Evolutionary conservation across 1,140 invertebrate species (phyloP), one percentile per base, ranked within the genome.

Genomic region (Zophobas atratus): DNA sequence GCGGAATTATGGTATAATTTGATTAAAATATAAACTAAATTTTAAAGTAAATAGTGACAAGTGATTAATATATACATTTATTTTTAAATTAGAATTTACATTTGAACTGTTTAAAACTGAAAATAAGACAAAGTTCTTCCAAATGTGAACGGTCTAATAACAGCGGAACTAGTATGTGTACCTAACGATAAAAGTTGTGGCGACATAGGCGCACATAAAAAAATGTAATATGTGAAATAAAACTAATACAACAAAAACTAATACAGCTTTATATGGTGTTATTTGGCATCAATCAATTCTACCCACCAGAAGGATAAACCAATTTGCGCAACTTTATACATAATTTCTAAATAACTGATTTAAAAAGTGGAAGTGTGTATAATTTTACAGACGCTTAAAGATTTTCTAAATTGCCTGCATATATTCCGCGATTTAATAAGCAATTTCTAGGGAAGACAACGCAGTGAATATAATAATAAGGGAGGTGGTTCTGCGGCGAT

Each of bases 391-490:
- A 73, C 4, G 49, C 48, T 53, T 53, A 53, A 49, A 71, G 49
- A 71, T 73, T 73, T 8, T 35, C 6, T 55, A 73, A 73, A 73
- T 8, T 73, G 20, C 55, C 49, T 20, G 20, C 20, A 20, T 20
- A 20, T 20, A 36, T 39, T 36, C 34, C 48, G 32, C 39, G 70
- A 55, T 73, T 73, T 73, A 73, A 55, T 55, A 73, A 73, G 39
- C 20, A 39, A 20, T 20, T 20, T 20, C 20, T 20, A 20, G 20
- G 20, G 20, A 20, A 20, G 20, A 20, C 55, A 8, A 60, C 41
- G n/a, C n/a, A 70, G 70, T 36, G 53, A 38, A 53, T 35, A 53
- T n/a, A 1, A 51, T 20, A 20, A 20, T 20, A 71, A 71, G 6
- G 5, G 33, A 33, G 33, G 70, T 72, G 70, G 49, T 36, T 34